Conservation (phyloP, 2,797 vertebrate species). For the Tympanoctomys barrerae region DNA sequence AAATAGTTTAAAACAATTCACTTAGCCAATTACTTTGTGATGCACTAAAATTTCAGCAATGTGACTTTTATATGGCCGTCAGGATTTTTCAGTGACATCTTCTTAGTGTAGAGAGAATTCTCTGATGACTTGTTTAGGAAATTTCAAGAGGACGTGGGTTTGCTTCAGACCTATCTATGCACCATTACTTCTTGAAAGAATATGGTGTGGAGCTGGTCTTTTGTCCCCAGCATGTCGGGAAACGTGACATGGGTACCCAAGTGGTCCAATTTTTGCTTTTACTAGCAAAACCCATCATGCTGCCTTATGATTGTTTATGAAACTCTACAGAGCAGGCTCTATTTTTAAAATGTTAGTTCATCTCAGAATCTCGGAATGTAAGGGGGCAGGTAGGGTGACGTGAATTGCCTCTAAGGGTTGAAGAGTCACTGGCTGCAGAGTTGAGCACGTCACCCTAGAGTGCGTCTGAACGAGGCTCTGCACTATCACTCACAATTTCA, state of each 20-base stretch:
- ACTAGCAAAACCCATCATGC: neutral
- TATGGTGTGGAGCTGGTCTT: neutral
- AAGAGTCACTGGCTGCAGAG: neutral
- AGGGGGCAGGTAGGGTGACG: neutral
- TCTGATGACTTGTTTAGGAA: neutral
- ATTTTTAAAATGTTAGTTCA: neutral
- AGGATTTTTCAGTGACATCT: slow-evolving; percentile 2
- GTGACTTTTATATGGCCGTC: slow-evolving; percentile 34
- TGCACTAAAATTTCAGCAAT: slow-evolving; percentile 38
- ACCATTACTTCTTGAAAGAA: neutral
- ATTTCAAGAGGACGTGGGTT: neutral
- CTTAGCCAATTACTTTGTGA: neutral
- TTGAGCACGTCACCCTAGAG: neutral
- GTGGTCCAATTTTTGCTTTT: neutral
- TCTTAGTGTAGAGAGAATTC: neutral
- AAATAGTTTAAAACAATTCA: slow-evolving; percentile 30
- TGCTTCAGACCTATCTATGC: neutral
- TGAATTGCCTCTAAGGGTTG: neutral
- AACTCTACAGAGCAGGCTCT: neutral
- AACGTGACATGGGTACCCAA: neutral
- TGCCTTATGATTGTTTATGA: neutral
- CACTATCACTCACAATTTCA: accelerated
- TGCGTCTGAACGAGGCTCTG: neutral
- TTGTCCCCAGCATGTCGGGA: accelerated
- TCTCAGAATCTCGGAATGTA: neutral